A percentile compares a stretch with the other conserved stretches of the same genome.
These are phyloP conservation scores for Dendropsophus ebraccatus DNA, from an alignment of 2,113 vertebrate genomes.

Conservation along the genomic window DNA sequence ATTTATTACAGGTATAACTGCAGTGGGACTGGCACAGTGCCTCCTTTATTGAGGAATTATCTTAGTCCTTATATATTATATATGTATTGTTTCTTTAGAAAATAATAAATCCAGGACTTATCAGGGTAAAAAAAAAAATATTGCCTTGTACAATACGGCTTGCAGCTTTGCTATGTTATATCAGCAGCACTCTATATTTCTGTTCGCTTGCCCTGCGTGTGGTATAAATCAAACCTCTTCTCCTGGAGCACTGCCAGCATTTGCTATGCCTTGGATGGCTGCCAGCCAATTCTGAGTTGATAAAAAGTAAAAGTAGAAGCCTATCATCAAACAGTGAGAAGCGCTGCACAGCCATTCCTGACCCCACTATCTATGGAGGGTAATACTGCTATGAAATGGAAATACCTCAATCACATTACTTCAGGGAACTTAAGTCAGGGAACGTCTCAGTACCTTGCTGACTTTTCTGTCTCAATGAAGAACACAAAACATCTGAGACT, in stretches of 20 bases:
- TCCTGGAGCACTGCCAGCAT: background rate
- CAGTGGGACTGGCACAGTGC: slow-evolving; percentile 11
- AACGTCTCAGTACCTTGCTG: background rate
- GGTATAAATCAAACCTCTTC: background rate
- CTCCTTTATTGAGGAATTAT: slow-evolving; percentile 30
- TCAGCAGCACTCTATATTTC: background rate
- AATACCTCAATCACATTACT: background rate
- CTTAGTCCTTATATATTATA: slow-evolving; percentile 35
- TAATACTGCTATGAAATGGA: slow-evolving; percentile 11
- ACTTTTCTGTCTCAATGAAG: slow-evolving; percentile 15
- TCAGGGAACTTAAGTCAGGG: background rate
- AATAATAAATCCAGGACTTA: background rate
- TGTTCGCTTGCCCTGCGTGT: background rate
- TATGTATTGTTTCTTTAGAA: slow-evolving; percentile 38
- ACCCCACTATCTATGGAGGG: background rate
- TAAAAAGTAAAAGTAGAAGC: background rate
- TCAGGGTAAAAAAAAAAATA: background rate
- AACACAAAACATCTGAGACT: background rate
- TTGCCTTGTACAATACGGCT: background rate
- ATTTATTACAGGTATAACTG: slow-evolving; percentile 23
- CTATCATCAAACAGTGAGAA: background rate
- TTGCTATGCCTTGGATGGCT: background rate
- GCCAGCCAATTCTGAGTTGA: background rate
- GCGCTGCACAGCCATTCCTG: background rate
- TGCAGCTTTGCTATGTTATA: background rate